Conservation (phyloP, 2,888 invertebrate genomes). For the Acleris literana region DNA sequence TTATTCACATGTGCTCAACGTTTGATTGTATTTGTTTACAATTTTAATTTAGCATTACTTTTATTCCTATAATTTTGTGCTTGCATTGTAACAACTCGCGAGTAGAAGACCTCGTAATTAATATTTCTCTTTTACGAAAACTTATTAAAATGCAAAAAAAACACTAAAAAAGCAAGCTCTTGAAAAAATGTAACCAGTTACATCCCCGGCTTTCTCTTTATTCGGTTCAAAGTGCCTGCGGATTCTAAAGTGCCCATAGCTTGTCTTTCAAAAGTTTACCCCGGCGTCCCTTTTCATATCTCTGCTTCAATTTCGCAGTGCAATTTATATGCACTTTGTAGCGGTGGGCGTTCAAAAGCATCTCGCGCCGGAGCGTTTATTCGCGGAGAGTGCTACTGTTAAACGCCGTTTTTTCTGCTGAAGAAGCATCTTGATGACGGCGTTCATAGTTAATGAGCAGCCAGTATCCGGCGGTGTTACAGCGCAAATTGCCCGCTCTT, state of each 20-base stretch:
- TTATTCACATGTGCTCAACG: no score
- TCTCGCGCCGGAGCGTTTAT: constrained; percentile 66
- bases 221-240: constrained; percentile 55
- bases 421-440: constrained; percentile 80
- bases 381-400: constrained; percentile 73
- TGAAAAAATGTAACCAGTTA: constrained; percentile 37
- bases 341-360: constrained; percentile 71
- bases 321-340: constrained; percentile 84
- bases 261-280: constrained; percentile 71
- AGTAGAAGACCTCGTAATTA: no score
- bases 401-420: constrained; percentile 75
- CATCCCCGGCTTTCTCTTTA: constrained; percentile 41
- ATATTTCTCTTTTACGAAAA: no score
- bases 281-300: constrained; percentile 69
- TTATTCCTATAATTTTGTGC: no score
- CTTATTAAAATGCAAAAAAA: neutral
- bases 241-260: constrained; percentile 63
- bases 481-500: constrained; percentile 77
- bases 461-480: constrained; percentile 76
- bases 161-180: constrained; percentile 29
- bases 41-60: no score
- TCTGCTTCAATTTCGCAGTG: constrained; percentile 73
- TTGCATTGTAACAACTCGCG: no score
- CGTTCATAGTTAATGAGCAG: constrained; percentile 83
- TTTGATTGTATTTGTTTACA: no score